Conservation (phyloP, 2,888 invertebrate genomes). For the Penaeus monodon region DNA sequence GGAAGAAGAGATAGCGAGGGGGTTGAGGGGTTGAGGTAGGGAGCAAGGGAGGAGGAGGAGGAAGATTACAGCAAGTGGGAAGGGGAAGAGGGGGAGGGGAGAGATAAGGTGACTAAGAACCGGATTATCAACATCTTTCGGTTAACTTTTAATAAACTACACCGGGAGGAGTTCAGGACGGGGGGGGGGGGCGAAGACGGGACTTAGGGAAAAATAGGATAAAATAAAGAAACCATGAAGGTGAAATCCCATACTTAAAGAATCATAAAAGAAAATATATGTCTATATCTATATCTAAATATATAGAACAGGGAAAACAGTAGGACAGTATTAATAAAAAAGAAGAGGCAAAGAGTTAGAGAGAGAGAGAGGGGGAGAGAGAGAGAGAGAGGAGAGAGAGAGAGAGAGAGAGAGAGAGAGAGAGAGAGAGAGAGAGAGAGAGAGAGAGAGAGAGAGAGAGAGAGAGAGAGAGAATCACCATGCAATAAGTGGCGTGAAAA, state of each 20-base stretch:
- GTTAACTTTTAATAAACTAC: no score
- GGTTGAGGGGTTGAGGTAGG: no score
- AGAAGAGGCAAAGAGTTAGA: not conserved
- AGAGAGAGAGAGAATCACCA: not conserved
- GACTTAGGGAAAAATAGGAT: no score
- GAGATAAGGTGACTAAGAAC: not conserved
- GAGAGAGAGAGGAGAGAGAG: conserved; percentile 8
- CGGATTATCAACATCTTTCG: no score
- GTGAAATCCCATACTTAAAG: no score
- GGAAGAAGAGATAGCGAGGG: no score
- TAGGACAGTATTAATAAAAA: no score
- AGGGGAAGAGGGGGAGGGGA: not conserved
- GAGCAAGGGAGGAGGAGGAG: not conserved
- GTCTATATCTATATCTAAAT: not conserved
- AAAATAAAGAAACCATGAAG: no score
- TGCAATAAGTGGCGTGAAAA: not conserved
- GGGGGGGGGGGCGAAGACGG: no score
- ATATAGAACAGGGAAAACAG: not conserved
- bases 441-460: conserved; percentile 11
- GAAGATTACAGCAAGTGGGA: not conserved
- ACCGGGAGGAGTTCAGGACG: no score
- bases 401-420: not conserved
- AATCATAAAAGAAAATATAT: not conserved
- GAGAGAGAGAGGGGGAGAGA: not conserved
- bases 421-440: conserved; percentile 13